These are phyloP conservation scores for Malaclemys terrapin DNA, from an alignment of 2,113 vertebrate genomes.

Conservation along the genomic window DNA sequence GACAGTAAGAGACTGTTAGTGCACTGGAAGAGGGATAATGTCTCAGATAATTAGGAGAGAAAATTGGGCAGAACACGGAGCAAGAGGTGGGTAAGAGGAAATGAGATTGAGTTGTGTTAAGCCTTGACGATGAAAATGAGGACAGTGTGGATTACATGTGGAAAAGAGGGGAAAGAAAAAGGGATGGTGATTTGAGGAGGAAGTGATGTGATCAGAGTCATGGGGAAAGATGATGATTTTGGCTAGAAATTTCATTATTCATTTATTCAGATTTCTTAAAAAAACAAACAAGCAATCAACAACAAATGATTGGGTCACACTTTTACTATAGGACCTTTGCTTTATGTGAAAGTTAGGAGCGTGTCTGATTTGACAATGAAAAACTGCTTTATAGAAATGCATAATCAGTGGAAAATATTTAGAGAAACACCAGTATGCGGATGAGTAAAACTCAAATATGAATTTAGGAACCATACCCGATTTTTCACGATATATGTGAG, in stretches of 20 bases:
- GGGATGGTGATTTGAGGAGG: background rate
- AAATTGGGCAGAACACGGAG: background rate
- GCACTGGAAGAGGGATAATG: background rate
- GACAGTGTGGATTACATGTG: background rate
- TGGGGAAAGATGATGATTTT: background rate
- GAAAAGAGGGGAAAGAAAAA: background rate
- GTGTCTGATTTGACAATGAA: background rate
- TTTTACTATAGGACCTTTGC: background rate
- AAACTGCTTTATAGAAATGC: background rate
- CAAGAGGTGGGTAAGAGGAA: slow-evolving; percentile 45
- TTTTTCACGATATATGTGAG: background rate
- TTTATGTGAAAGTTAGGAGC: background rate
- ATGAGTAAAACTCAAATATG: rapidly evolving
- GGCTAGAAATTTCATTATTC: background rate
- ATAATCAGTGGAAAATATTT: background rate
- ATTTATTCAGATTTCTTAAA: background rate
- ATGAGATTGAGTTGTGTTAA: slow-evolving; percentile 32
- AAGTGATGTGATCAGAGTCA: background rate
- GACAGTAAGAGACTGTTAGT: slow-evolving; percentile 39
- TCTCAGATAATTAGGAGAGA: background rate
- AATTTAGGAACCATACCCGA: background rate
- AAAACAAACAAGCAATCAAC: background rate
- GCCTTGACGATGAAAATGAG: slow-evolving; percentile 8
- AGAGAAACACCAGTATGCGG: background rate
- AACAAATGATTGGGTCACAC: background rate